Percentiles rank a stretch among this genome's conserved stretches.
Evolutionary conservation across 1,140 invertebrate species (phyloP).

Genomic region (Brachionus manjavacas): DNA sequence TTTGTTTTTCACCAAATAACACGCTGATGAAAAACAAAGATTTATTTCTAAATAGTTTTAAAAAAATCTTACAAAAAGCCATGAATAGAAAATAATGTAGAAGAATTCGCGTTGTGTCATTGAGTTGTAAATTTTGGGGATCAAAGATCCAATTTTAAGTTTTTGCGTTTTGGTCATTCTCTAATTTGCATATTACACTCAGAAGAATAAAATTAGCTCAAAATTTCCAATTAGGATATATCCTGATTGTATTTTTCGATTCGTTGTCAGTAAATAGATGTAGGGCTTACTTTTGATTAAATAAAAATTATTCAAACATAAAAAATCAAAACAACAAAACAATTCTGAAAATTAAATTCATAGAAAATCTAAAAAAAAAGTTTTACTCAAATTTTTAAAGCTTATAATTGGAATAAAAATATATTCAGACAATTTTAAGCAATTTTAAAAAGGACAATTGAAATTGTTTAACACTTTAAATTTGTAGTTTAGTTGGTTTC

Average conservation of each 20-base stretch:
- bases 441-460: not conserved
- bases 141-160: not conserved
- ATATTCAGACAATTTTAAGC: not conserved
- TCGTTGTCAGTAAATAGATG: not conserved
- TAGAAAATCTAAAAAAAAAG: constrained; percentile 2
- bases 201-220: not conserved
- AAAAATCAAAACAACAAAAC: not conserved
- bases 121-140: not conserved
- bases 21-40: no score
- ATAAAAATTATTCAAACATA: not conserved
- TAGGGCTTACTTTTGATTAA: not conserved
- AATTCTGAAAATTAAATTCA: not conserved
- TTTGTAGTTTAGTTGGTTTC: not conserved
- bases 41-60: not conserved
- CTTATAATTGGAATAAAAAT: not conserved
- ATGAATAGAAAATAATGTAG: not conserved
- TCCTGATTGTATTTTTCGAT: not conserved
- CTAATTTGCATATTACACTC: not conserved
- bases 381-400: constrained; percentile 14
- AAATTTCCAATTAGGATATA: not conserved
- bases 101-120: not conserved
- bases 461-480: not conserved
- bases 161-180: not conserved
- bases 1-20: no score
- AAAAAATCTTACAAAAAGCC: constrained; percentile 14